These are phyloP conservation scores for Aquatica leii DNA, from an alignment of 2,888 invertebrate genomes.

Conservation along the genomic window DNA sequence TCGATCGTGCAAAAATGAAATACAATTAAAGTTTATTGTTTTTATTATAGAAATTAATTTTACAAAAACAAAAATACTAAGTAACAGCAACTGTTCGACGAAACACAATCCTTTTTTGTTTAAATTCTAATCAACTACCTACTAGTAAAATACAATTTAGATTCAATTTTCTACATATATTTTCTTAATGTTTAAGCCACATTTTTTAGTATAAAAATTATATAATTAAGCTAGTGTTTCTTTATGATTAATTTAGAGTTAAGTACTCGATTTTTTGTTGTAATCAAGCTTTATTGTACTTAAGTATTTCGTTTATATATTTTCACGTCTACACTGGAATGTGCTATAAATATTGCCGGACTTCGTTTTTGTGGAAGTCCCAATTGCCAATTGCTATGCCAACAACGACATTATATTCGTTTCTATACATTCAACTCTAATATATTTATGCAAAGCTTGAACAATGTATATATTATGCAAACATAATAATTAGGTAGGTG, in stretches of 20 bases:
- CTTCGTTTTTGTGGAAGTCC: background rate
- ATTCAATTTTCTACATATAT: too few relatives aligned
- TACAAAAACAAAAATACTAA: too few relatives aligned
- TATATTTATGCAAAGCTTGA: conserved; percentile 24
- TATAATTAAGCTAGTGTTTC: background rate
- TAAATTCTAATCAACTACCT: too few relatives aligned
- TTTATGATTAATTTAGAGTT: background rate
- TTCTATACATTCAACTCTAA: conserved; percentile 19
- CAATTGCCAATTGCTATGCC: background rate
- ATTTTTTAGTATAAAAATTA: background rate
- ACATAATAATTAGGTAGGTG: background rate
- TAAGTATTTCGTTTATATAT: background rate
- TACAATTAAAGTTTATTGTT: too few relatives aligned
- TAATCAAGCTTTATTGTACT: background rate
- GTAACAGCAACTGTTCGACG: too few relatives aligned
- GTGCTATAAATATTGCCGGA: conserved; percentile 1
- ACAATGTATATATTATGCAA: conserved; percentile 22
- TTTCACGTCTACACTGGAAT: background rate
- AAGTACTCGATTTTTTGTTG: background rate
- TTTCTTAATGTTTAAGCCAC: background rate
- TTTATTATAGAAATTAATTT: too few relatives aligned
- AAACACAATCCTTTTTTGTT: too few relatives aligned
- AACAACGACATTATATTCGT: conserved; percentile 8
- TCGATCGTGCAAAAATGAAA: too few relatives aligned
- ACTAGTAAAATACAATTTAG: too few relatives aligned